These are phyloP conservation scores for Trichoplusia ni DNA, from an alignment of 1,140 invertebrate genomes.

Conservation along the genomic window DNA sequence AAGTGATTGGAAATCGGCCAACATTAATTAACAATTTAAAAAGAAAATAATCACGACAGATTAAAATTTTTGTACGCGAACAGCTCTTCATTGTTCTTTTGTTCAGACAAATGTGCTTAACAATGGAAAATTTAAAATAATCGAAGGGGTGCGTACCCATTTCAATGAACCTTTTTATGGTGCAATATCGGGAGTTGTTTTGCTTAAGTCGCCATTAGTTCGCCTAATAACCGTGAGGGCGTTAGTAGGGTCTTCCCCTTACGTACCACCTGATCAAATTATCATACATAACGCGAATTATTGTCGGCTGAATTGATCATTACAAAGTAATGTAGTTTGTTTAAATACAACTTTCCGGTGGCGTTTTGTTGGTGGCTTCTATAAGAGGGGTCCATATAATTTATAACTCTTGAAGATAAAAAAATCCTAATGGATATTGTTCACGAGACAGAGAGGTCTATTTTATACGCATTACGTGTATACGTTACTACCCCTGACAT, in stretches of 20 bases:
- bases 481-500: conserved; percentile 12
- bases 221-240: conserved; percentile 63
- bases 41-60: conserved; percentile 14
- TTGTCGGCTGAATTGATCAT: conserved; percentile 64
- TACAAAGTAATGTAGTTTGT: conserved; percentile 69
- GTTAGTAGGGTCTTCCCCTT: conserved; percentile 31
- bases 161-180: conserved; percentile 65
- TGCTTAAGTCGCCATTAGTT: conserved; percentile 71
- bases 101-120: conserved; percentile 37
- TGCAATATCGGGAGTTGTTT: conserved; percentile 67
- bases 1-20: neutral
- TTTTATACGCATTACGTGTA: conserved; percentile 43
- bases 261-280: conserved; percentile 68
- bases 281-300: conserved; percentile 65
- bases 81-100: conserved; percentile 37
- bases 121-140: conserved; percentile 69
- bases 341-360: conserved; percentile 63
- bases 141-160: conserved; percentile 62
- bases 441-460: conserved; percentile 51
- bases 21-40: neutral
- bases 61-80: conserved; percentile 30
- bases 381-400: conserved; percentile 53
- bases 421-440: conserved; percentile 66
- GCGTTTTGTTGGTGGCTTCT: conserved; percentile 44
- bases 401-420: conserved; percentile 66